Conservation (phyloP, 1,140 invertebrate species). For the Panonychus citri region DNA sequence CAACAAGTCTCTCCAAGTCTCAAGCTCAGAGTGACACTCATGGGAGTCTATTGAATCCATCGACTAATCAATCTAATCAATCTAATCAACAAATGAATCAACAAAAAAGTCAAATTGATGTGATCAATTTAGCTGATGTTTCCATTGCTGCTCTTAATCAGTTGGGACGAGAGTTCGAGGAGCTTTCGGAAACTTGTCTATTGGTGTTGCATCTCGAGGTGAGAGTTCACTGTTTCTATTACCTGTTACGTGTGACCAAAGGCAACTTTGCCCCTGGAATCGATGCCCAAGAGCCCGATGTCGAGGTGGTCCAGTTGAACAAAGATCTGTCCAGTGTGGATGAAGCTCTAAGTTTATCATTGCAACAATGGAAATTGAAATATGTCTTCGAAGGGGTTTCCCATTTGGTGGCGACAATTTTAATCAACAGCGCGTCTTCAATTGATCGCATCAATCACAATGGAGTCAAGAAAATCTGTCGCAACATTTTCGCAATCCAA, state of each 20-base stretch:
- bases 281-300: constrained; percentile 46
- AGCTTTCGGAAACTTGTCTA: constrained; percentile 66
- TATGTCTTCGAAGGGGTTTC: constrained; percentile 86
- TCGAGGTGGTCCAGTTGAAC: constrained; percentile 52
- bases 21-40: neutral
- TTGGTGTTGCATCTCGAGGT: constrained; percentile 73
- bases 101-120: neutral
- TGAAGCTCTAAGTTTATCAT: constrained; percentile 43
- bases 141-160: constrained; percentile 21
- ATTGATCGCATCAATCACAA: constrained; percentile 53
- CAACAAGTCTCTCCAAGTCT: constrained; percentile 17
- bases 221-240: constrained; percentile 80
- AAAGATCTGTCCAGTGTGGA: constrained; percentile 52
- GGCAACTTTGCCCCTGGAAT: constrained; percentile 19
- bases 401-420: constrained; percentile 55
- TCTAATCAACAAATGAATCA: neutral
- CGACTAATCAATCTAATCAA: too few species aligned
- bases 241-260: constrained; percentile 39
- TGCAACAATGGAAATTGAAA: constrained; percentile 56
- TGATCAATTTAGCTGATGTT: constrained; percentile 2
- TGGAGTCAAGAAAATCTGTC: constrained; percentile 54
- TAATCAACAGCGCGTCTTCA: constrained; percentile 55
- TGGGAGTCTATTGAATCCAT: neutral
- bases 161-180: constrained; percentile 53
- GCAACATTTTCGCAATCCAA: constrained; percentile 62